phyloP scores from a whole-genome alignment of 2,888 invertebrate genomes.

The Rhopalosiphum nymphaeae region DNA sequence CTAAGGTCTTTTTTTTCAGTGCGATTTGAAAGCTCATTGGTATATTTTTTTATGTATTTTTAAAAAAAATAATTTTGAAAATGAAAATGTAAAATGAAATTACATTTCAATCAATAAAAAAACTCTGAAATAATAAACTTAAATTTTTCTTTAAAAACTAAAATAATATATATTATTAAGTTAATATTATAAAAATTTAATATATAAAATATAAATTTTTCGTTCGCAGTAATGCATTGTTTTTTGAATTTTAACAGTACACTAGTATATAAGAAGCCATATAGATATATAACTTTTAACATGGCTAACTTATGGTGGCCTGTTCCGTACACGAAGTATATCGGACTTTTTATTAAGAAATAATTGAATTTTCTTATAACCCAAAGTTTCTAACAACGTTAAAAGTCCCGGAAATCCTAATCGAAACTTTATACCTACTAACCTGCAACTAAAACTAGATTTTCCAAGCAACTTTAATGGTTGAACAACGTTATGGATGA shows the following conservation, averaged over 20 bases:
- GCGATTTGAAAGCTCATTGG: neutral
- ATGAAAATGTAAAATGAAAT: neutral
- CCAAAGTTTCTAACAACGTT: neutral
- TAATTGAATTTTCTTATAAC: neutral
- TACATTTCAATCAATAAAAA: neutral
- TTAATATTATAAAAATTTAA: neutral
- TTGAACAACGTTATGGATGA: neutral
- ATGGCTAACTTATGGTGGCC: neutral
- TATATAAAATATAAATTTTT: neutral
- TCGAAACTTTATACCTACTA: slow-evolving; percentile 17
- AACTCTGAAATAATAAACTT: neutral
- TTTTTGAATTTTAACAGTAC: neutral
- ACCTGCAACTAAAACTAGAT: neutral
- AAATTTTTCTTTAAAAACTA: neutral
- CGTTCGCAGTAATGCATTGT: neutral
- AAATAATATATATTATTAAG: neutral
- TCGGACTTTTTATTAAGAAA: slow-evolving; percentile 2
- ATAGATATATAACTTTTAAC: neutral
- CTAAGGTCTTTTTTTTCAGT: too few species aligned
- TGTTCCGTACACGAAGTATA: neutral
- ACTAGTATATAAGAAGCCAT: neutral
- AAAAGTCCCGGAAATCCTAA: neutral
- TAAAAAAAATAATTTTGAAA: neutral
- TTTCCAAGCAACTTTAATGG: neutral
- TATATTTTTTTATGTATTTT: neutral